Percentiles rank a stretch among this genome's conserved stretches.
Conservation (phyloP, 2,113 vertebrate species). For the Labeo catla region DNA sequence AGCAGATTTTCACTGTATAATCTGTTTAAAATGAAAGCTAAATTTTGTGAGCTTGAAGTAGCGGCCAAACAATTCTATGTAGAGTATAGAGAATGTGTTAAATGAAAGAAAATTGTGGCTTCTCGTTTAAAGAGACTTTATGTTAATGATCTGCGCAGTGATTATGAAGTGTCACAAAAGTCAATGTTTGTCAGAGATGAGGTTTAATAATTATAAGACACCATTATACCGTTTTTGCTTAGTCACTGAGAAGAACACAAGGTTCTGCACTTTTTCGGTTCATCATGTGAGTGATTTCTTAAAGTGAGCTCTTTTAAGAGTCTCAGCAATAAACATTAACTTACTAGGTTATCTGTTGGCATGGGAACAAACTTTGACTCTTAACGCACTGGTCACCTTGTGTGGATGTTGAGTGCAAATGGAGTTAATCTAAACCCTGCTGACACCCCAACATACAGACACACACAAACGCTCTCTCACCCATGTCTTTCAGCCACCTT, state of each 20-base stretch:
- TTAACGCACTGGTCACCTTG: not conserved
- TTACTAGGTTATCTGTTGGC: not conserved
- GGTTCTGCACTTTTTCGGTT: conserved; percentile 21
- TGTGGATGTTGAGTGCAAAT: not conserved
- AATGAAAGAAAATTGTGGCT: not conserved
- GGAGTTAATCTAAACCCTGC: conserved; percentile 25
- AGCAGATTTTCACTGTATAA: conserved; percentile 5
- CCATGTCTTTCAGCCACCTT: not conserved
- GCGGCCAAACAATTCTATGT: not conserved
- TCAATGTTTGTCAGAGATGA: not conserved
- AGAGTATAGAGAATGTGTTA: not conserved
- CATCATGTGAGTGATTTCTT: conserved; percentile 10
- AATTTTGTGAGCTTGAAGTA: not conserved
- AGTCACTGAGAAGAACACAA: conserved; percentile 12
- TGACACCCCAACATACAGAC: not conserved
- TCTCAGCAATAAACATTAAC: conserved; percentile 13
- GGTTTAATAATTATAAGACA: conserved; percentile 45
- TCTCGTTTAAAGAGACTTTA: not conserved
- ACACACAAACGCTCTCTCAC: not conserved
- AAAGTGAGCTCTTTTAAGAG: not conserved
- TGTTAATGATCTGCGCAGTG: conserved; percentile 27
- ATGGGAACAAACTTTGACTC: conserved; percentile 14
- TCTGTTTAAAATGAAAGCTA: not conserved
- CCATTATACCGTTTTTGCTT: conserved; percentile 21
- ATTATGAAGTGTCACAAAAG: conserved; percentile 27